Percentiles rank a stretch among this genome's conserved stretches.
These are phyloP conservation scores for Litoditis marina DNA, from an alignment of 2,888 invertebrate species.

Conservation along the genomic window DNA sequence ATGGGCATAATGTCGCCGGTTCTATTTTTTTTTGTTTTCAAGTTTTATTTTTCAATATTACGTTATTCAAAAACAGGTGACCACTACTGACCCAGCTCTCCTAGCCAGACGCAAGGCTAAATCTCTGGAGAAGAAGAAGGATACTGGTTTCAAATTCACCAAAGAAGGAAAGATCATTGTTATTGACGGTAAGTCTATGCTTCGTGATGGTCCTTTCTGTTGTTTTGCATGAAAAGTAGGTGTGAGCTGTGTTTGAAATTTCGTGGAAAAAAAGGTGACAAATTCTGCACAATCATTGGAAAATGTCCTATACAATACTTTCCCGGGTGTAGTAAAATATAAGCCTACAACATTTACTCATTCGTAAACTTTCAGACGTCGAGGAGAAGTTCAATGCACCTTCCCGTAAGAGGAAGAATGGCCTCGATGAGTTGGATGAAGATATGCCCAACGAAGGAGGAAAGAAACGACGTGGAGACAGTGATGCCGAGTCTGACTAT, in stretches of 20 bases:
- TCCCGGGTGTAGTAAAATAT: too few species aligned
- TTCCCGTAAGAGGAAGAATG: conserved; percentile 27
- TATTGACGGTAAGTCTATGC: conserved; percentile 20
- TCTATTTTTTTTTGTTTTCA: too few species aligned
- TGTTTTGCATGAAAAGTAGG: background rate
- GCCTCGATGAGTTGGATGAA: conserved; percentile 32
- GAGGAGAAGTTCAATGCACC: conserved; percentile 21
- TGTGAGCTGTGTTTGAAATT: too few species aligned
- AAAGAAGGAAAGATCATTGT: conserved; percentile 50
- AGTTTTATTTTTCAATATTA: too few species aligned
- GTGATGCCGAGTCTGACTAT: conserved; percentile 27
- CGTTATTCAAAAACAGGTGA: conserved; percentile 19
- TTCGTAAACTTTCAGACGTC: conserved; percentile 14
- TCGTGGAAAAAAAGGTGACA: background rate
- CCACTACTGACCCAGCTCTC: conserved; percentile 42
- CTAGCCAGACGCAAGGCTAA: conserved; percentile 28
- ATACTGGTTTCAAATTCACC: conserved; percentile 46
- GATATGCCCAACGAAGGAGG: conserved; percentile 17
- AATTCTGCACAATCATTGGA: background rate
- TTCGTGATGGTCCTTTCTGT: background rate
- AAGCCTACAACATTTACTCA: background rate
- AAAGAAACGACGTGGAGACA: conserved; percentile 33
- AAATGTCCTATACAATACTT: too few species aligned
- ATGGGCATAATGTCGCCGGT: too few species aligned
- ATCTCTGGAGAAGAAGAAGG: conserved; percentile 31